Conservation (phyloP, 2,888 invertebrate genomes). For the Limnephilus rhombicus region DNA sequence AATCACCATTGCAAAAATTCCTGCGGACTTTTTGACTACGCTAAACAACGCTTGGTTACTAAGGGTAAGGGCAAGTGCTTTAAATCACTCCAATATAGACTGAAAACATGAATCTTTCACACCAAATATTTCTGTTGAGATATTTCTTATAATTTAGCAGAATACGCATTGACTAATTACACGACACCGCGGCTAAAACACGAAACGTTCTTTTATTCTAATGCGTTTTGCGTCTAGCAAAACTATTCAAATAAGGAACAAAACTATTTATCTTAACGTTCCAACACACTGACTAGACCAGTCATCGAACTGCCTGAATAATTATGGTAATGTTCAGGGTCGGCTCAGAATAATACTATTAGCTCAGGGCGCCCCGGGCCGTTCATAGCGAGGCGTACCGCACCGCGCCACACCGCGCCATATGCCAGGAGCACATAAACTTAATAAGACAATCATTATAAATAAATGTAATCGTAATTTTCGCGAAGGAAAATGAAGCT, state of each 20-base stretch:
- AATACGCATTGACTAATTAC: neutral
- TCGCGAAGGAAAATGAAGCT: neutral
- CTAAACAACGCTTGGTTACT: too few species aligned
- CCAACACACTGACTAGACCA: conserved; percentile 15
- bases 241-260: conserved; percentile 2
- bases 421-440: neutral
- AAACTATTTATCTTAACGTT: neutral
- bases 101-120: neutral
- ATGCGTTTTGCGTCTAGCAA: neutral
- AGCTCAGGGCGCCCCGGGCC: neutral
- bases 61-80: neutral
- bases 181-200: too few species aligned
- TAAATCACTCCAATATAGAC: neutral
- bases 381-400: neutral
- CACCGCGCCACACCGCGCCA: neutral
- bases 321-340: neutral
- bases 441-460: neutral
- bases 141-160: neutral
- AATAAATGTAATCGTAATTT: neutral
- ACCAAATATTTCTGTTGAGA: neutral
- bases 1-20: too few species aligned
- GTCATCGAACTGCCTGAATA: conserved; percentile 15
- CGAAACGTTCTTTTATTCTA: neutral
- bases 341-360: neutral
- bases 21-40: too few species aligned